phyloP scores from a whole-genome alignment of 2,888 invertebrate species.

The Hypomecis punctinalis region DNA sequence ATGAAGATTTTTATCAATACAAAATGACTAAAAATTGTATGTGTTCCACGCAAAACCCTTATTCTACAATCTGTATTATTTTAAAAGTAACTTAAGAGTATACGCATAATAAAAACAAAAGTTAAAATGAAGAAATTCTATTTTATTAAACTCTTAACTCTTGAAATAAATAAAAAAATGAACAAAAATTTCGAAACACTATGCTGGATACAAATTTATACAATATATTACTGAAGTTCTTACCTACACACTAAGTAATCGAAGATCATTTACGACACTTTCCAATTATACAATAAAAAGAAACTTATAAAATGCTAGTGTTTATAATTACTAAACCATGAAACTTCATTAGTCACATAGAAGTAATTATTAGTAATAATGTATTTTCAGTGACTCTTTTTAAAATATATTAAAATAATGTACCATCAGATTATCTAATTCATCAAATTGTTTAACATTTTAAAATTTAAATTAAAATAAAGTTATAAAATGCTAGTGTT shows the following conservation, averaged over 20 bases:
- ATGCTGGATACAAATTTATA: slow-evolving; percentile 62
- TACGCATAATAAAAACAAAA: slow-evolving; percentile 38
- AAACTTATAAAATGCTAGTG: slow-evolving; percentile 35
- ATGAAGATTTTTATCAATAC: too few relatives aligned
- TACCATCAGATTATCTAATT: too few relatives aligned
- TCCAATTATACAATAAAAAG: slow-evolving; percentile 41
- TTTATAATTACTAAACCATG: slow-evolving; percentile 25
- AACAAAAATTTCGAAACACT: slow-evolving; percentile 65
- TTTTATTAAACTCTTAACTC: slow-evolving; percentile 49
- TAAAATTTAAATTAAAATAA: too few relatives aligned
- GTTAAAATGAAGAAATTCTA: slow-evolving; percentile 45
- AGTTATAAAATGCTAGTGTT: too few relatives aligned
- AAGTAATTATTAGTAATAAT: too few relatives aligned
- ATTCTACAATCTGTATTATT: too few relatives aligned
- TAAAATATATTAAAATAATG: too few relatives aligned
- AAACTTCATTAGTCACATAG: slow-evolving; percentile 12
- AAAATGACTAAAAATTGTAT: too few relatives aligned
- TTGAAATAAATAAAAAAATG: slow-evolving; percentile 70
- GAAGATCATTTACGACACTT: slow-evolving; percentile 30
- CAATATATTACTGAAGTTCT: slow-evolving; percentile 43
- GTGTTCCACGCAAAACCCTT: too few relatives aligned
- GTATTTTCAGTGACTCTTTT: too few relatives aligned
- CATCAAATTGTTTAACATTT: too few relatives aligned
- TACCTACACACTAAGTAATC: slow-evolving; percentile 29
- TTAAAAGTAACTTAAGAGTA: slow-evolving; percentile 5